These are phyloP conservation scores for Drosophila oshimai DNA, from an alignment of 1,140 invertebrate genomes.

Conservation along the genomic window DNA sequence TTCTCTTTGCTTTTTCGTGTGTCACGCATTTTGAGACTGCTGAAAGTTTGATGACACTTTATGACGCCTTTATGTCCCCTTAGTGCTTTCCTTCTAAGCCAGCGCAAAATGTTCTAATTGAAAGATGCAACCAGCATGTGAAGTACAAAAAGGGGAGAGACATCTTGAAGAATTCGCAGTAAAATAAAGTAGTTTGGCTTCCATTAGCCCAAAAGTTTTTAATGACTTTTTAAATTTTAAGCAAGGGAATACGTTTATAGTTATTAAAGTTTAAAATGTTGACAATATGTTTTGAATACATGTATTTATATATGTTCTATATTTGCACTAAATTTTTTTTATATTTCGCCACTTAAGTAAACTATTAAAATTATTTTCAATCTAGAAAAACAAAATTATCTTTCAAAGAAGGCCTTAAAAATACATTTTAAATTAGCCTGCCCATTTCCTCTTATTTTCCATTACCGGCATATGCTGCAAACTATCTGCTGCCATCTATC, in stretches of 20 bases:
- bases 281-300: no score
- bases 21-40: constrained; percentile 15
- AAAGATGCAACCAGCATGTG: constrained; percentile 35
- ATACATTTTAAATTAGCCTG: neutral
- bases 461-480: constrained; percentile 56
- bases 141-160: neutral
- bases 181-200: constrained; percentile 41
- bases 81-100: constrained; percentile 61
- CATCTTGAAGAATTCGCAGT: neutral
- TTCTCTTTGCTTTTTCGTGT: neutral
- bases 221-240: constrained; percentile 2
- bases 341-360: no score
- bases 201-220: constrained; percentile 54
- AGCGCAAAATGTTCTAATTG: constrained; percentile 62
- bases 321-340: no score
- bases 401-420: no score
- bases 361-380: no score
- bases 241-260: neutral
- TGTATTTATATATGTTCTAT: no score
- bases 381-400: neutral
- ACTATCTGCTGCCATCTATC: constrained; percentile 14
- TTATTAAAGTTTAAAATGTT: neutral
- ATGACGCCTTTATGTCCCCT: constrained; percentile 52
- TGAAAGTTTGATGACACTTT: constrained; percentile 18
- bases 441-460: constrained; percentile 6